Conservation (phyloP, 2,888 invertebrate species). For the Adelognathus sp. region DNA sequence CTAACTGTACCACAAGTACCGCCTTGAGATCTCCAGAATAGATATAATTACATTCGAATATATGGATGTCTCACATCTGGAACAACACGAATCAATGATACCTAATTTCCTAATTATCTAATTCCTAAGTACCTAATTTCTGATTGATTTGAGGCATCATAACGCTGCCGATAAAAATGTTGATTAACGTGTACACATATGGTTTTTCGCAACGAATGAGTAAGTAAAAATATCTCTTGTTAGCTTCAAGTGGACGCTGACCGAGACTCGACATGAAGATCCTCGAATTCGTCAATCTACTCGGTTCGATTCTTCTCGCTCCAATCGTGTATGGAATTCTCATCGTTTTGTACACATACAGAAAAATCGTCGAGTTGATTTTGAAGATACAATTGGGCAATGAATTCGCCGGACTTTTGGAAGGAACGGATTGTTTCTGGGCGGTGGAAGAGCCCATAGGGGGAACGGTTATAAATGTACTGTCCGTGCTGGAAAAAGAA, state of each 20-base stretch:
- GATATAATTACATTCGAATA: no score
- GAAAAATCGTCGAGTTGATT: constrained; percentile 59
- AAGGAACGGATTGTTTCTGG: constrained; percentile 83
- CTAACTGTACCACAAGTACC: no score
- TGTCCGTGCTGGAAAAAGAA: constrained; percentile 81
- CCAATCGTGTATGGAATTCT: constrained; percentile 60
- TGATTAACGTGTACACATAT: neutral
- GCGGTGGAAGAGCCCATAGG: constrained; percentile 82
- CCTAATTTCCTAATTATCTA: no score
- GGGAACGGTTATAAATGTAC: constrained; percentile 82
- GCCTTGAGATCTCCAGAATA: no score
- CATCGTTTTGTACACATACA: constrained; percentile 61
- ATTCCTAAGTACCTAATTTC: no score
- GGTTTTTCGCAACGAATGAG: neutral
- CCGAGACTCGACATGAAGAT: constrained; percentile 51
- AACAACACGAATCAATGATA: no score
- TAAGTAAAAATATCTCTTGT: constrained; percentile 5
- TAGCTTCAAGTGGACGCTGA: constrained; percentile 51
- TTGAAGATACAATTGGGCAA: constrained; percentile 71
- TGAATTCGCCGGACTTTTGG: constrained; percentile 81
- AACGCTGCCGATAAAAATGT: constrained; percentile 37
- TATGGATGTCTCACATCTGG: no score
- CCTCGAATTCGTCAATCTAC: constrained; percentile 52
- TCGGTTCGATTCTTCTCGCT: constrained; percentile 57
- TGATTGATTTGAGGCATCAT: no score